These are phyloP conservation scores for Ceryle rudis DNA, from an alignment of 2,797 vertebrate species.

Conservation along the genomic window DNA sequence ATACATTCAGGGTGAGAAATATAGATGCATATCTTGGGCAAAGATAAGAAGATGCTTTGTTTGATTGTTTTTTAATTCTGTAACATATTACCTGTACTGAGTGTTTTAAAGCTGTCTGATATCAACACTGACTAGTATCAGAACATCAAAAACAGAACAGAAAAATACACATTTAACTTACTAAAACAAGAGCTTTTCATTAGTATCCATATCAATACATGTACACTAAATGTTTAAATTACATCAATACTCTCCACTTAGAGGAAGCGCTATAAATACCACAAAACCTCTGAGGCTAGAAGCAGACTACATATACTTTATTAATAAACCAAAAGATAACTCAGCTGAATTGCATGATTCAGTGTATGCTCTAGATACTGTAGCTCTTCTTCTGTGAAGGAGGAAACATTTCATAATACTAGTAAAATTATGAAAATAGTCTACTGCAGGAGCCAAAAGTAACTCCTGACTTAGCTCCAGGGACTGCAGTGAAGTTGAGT, in stretches of 20 bases:
- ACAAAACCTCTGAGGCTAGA: conserved; percentile 13
- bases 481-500: background rate
- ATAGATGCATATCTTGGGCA: background rate
- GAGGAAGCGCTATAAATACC: conserved; percentile 35
- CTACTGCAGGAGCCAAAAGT: background rate
- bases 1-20: background rate
- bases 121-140: background rate
- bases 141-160: background rate
- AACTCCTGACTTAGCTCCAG: background rate
- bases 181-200: conserved; percentile 28
- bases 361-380: background rate
- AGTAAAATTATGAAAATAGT: background rate
- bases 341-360: background rate
- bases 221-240: conserved; percentile 5
- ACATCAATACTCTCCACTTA: conserved; percentile 19
- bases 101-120: background rate
- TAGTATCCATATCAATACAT: background rate
- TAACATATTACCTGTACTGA: background rate
- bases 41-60: too few species aligned
- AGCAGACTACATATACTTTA: conserved; percentile 3
- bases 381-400: background rate
- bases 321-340: conserved; percentile 9
- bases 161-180: background rate
- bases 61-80: too few species aligned
- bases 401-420: background rate